Evolutionary conservation across 2,888 invertebrate species (phyloP).

Genomic region (Drosophila buzzatii): DNA sequence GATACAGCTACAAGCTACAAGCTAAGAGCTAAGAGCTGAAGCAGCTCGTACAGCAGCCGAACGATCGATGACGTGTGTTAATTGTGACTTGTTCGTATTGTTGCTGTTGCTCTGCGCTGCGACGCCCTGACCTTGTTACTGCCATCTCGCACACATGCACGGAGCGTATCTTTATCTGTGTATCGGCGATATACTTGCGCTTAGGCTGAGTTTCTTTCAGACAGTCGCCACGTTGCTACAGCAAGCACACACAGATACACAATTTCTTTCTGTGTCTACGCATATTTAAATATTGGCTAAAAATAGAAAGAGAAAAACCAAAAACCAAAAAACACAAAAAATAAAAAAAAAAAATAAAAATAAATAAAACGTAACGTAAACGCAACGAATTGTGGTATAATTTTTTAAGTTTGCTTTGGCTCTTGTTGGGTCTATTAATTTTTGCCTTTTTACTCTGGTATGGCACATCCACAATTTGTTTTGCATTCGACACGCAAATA

Average conservation of each 20-base stretch:
- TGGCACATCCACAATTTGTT: conserved; percentile 49
- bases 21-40: conserved; percentile 27
- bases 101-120: conserved; percentile 27
- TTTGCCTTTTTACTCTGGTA: conserved; percentile 9
- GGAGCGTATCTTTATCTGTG: conserved; percentile 9
- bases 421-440: conserved; percentile 17
- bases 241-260: conserved; percentile 13
- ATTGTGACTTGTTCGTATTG: conserved; percentile 38
- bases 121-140: conserved; percentile 78
- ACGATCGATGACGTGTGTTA: conserved; percentile 67
- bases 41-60: conserved; percentile 50
- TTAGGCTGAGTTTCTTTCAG: conserved; percentile 24
- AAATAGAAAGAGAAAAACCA: conserved; percentile 44
- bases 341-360: conserved; percentile 30
- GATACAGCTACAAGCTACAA: conserved; percentile 8
- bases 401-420: conserved; percentile 41
- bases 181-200: conserved; percentile 36
- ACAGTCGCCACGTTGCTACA: conserved; percentile 50
- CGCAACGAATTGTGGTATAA: conserved; percentile 53
- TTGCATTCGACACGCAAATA: conserved; percentile 30
- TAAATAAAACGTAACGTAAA: conserved; percentile 43
- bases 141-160: conserved; percentile 29
- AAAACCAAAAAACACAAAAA: conserved; percentile 23
- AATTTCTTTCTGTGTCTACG: conserved; percentile 35
- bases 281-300: conserved; percentile 59